phyloP scores from a whole-genome alignment of 1,140 invertebrate species.

The Bombus pascuorum region DNA sequence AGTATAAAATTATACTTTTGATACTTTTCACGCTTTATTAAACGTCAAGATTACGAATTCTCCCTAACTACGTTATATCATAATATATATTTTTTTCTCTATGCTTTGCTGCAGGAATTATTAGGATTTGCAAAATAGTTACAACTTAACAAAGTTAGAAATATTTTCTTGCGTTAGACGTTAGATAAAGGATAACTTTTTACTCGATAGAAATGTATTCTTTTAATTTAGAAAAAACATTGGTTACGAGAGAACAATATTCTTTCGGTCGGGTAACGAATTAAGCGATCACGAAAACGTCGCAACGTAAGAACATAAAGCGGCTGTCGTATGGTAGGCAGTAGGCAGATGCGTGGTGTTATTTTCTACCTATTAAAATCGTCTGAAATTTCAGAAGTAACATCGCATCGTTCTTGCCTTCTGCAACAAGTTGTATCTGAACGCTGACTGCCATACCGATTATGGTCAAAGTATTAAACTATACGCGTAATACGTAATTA shows the following conservation, averaged over 20 bases:
- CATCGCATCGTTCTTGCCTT: slow-evolving; percentile 2
- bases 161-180: no score
- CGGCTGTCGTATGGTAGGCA: slow-evolving; percentile 53
- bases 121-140: no score
- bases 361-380: not conserved
- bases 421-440: not conserved
- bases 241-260: not conserved
- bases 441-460: not conserved
- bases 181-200: no score
- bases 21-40: not conserved
- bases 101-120: no score
- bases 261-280: not conserved
- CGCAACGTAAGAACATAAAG: slow-evolving; percentile 6
- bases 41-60: not conserved
- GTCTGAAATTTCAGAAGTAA: slow-evolving; percentile 72
- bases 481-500: not conserved
- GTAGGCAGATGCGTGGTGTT: slow-evolving; percentile 39
- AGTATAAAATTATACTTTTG: not conserved
- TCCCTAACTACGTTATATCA: no score
- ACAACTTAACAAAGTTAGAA: no score
- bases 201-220: not conserved
- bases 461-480: not conserved
- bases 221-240: not conserved
- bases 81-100: no score
- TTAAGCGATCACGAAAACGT: not conserved